These are phyloP conservation scores for Sminthurinus aureus DNA, from an alignment of 2,888 invertebrate species.

Conservation along the genomic window DNA sequence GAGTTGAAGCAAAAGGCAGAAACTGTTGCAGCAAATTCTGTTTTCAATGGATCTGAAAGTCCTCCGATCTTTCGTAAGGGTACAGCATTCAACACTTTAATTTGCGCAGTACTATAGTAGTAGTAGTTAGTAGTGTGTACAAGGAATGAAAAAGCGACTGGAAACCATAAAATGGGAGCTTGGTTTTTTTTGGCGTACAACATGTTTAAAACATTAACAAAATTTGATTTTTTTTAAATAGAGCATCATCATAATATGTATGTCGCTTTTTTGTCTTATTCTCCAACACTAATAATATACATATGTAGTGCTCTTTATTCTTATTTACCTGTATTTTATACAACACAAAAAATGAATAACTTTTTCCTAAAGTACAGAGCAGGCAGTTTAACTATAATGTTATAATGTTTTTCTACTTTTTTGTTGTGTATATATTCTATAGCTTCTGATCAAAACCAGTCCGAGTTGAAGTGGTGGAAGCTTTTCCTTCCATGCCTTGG, in stretches of 20 bases:
- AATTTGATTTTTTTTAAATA: no score
- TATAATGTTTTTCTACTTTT: not conserved
- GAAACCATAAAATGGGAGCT: no score
- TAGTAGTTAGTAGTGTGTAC: no score
- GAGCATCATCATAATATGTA: no score
- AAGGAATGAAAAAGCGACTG: no score
- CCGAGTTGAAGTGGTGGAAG: conserved; percentile 56
- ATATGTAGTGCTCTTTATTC: not conserved
- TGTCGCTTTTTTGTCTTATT: not conserved
- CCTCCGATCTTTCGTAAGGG: conserved; percentile 37
- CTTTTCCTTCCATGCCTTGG: conserved; percentile 53
- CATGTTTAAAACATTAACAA: no score
- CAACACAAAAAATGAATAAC: not conserved
- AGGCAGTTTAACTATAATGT: no score
- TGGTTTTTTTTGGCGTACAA: no score
- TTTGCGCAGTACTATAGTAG: not conserved
- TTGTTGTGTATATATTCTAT: conserved; percentile 4
- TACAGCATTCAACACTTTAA: conserved; percentile 15
- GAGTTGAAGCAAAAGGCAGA: conserved; percentile 56
- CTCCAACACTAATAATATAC: not conserved
- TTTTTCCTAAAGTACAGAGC: no score
- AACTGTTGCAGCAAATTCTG: conserved; percentile 53
- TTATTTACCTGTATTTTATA: not conserved
- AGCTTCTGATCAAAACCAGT: conserved; percentile 11
- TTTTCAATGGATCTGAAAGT: conserved; percentile 46